These are phyloP conservation scores for Erethizon dorsatum DNA, from an alignment of 2,797 vertebrate species.

Conservation along the genomic window DNA sequence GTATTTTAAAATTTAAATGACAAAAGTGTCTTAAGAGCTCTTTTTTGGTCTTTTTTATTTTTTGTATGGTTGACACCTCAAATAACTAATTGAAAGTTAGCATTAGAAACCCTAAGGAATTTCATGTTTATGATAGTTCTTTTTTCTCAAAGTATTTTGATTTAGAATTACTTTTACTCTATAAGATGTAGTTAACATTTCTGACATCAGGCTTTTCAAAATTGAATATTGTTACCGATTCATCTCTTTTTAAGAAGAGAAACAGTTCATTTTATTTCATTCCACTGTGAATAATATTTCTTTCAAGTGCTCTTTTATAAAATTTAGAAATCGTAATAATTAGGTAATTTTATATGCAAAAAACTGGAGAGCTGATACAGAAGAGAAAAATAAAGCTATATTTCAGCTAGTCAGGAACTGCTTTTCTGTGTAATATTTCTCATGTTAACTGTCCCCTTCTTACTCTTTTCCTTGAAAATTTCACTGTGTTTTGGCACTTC, in stretches of 20 bases:
- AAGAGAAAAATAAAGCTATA: constrained; percentile 22
- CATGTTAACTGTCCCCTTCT: neutral
- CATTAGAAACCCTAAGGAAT: constrained; percentile 45
- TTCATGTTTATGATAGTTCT: constrained; percentile 46
- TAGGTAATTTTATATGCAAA: constrained; percentile 27
- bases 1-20: constrained; percentile 72
- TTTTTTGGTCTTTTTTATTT: constrained; percentile 57
- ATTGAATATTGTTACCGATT: neutral
- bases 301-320: constrained; percentile 45
- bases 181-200: constrained; percentile 46
- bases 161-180: constrained; percentile 61
- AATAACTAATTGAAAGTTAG: constrained; percentile 66
- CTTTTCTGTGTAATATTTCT: constrained; percentile 30
- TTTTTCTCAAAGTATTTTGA: constrained; percentile 63
- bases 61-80: constrained; percentile 52
- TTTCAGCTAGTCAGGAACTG: neutral
- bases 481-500: constrained; percentile 63
- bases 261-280: constrained; percentile 54
- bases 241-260: neutral
- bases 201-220: constrained; percentile 1
- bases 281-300: constrained; percentile 58
- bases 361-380: neutral
- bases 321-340: constrained; percentile 52
- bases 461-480: neutral
- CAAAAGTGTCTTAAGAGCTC: constrained; percentile 69